A percentile compares a stretch with the other conserved stretches of the same genome.
phyloP scores from a whole-genome alignment of 2,888 invertebrate species.

The Deroplatys truncata region DNA sequence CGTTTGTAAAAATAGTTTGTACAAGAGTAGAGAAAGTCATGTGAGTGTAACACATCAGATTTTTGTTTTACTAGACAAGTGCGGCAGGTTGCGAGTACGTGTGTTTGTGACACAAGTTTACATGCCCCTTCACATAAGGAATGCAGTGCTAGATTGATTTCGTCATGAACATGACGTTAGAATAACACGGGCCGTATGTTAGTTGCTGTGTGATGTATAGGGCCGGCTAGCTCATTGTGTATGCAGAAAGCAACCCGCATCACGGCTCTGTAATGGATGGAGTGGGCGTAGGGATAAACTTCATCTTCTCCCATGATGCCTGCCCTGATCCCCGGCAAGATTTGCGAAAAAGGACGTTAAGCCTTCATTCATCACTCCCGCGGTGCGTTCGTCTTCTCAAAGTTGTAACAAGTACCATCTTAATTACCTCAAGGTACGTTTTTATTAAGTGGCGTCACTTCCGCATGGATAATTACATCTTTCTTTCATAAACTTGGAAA shows the following conservation, averaged over 20 bases:
- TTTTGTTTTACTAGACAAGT: too few relatives aligned
- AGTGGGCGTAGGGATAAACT: background rate
- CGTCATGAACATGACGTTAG: background rate
- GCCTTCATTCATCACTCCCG: background rate
- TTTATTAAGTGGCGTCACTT: background rate
- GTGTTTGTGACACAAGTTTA: background rate
- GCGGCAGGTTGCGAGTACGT: background rate
- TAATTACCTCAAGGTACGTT: background rate
- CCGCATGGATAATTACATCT: too few relatives aligned
- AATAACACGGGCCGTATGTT: background rate
- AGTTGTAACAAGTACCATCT: background rate
- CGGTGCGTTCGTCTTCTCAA: background rate
- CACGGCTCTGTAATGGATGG: background rate
- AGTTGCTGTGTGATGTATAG: background rate
- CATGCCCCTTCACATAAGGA: background rate
- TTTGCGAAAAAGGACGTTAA: background rate
- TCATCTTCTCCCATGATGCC: background rate
- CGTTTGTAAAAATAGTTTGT: too few relatives aligned
- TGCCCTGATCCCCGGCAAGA: background rate
- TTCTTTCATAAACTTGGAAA: too few relatives aligned
- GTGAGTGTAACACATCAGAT: too few relatives aligned
- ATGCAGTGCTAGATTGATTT: background rate
- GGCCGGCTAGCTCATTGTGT: background rate
- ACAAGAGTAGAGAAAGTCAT: too few relatives aligned
- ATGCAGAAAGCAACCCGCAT: background rate